Evolutionary conservation across 2,797 vertebrate genomes (phyloP).

Genomic region (Alectoris magna): DNA sequence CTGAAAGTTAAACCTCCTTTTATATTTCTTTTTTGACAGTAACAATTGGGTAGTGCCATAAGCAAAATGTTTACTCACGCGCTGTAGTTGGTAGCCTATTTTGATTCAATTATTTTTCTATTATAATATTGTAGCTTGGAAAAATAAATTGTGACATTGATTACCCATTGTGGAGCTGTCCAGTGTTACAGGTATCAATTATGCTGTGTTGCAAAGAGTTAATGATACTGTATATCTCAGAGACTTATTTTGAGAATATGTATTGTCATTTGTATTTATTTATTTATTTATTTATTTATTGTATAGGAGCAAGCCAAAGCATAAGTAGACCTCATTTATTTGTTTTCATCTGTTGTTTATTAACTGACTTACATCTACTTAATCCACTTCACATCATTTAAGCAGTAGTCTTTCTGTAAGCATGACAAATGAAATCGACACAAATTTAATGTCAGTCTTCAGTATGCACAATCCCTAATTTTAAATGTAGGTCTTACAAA

Average conservation of each 20-base stretch:
- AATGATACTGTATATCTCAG: constrained; percentile 18
- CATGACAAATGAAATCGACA: neutral
- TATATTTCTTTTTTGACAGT: constrained; percentile 59
- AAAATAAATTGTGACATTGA: constrained; percentile 40
- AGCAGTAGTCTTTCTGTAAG: constrained; percentile 22
- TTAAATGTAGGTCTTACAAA: neutral
- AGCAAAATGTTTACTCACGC: constrained; percentile 65
- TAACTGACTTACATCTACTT: constrained; percentile 20
- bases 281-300: neutral
- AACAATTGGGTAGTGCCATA: constrained; percentile 12
- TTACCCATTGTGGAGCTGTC: neutral
- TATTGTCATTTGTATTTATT: constrained; percentile 68
- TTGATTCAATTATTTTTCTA: constrained; percentile 56
- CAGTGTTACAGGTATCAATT: constrained; percentile 18
- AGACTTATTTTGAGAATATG: constrained; percentile 17
- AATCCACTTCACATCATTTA: neutral
- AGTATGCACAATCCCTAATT: neutral
- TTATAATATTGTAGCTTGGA: neutral
- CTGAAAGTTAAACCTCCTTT: constrained; percentile 63
- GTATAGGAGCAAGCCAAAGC: constrained; percentile 35
- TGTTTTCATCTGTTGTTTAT: constrained; percentile 49
- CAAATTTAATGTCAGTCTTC: constrained; percentile 11
- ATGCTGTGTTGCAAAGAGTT: constrained; percentile 9
- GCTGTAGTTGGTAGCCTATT: neutral
- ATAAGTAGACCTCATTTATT: neutral